A percentile compares a stretch with the other conserved stretches of the same genome.
phyloP scores from a whole-genome alignment of 1,140 invertebrate genomes.

The Bombus confusus region DNA sequence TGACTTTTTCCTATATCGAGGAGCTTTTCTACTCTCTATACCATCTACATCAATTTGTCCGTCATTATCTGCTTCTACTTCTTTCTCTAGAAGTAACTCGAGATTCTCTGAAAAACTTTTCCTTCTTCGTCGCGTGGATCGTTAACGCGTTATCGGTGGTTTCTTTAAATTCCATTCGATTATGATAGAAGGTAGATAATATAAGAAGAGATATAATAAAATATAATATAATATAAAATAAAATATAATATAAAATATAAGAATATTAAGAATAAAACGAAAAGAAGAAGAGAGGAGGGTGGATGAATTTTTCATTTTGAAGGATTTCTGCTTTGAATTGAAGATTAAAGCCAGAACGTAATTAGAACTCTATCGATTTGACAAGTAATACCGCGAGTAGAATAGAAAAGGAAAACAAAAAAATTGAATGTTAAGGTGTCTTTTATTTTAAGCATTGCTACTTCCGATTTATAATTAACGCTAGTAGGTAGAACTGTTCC shows the following conservation, averaged over 20 bases:
- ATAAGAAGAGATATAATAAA: too few relatives aligned
- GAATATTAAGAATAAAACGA: too few relatives aligned
- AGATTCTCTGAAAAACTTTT: not conserved
- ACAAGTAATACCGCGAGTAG: too few relatives aligned
- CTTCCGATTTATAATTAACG: not conserved
- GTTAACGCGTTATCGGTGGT: not conserved
- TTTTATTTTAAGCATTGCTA: not conserved
- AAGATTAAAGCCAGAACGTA: not conserved
- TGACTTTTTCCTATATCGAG: not conserved
- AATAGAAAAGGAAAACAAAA: not conserved
- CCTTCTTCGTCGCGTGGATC: not conserved
- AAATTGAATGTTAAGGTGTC: too few relatives aligned
- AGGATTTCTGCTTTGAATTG: too few relatives aligned
- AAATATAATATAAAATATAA: too few relatives aligned
- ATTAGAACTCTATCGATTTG: not conserved
- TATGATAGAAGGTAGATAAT: too few relatives aligned
- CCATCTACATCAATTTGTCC: not conserved
- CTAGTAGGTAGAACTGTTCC: too few relatives aligned
- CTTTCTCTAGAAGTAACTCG: not conserved
- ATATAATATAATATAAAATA: too few relatives aligned
- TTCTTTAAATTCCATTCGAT: not conserved
- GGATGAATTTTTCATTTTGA: not conserved
- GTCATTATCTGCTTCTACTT: not conserved
- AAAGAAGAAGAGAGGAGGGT: not conserved
- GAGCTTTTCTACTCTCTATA: not conserved